A percentile compares a stretch with the other conserved stretches of the same genome.
Conservation (phyloP, 2,113 vertebrate species). For the Prionailurus viverrinus region DNA sequence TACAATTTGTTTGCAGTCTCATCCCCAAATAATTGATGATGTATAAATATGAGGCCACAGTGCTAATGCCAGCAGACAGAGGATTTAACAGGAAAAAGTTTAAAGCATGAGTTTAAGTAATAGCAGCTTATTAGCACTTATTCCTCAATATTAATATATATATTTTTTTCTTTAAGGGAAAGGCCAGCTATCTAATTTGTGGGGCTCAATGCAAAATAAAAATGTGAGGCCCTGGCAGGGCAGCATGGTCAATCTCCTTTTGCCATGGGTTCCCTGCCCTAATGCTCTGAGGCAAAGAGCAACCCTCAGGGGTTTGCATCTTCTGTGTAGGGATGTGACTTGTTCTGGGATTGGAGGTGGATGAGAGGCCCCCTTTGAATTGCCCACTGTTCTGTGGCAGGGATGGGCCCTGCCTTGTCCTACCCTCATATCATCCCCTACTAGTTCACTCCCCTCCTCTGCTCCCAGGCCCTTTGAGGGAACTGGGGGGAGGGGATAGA, state of each 20-base stretch:
- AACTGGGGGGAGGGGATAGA: background rate
- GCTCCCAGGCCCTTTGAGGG: background rate
- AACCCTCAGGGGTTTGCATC: background rate
- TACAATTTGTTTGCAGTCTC: constrained; percentile 57
- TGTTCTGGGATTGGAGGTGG: background rate
- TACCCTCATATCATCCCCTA: accelerated
- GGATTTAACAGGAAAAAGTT: constrained; percentile 42
- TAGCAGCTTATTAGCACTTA: constrained; percentile 40
- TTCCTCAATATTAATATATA: constrained; percentile 37
- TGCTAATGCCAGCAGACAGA: constrained; percentile 51
- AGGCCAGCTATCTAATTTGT: background rate
- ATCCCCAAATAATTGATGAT: constrained; percentile 59
- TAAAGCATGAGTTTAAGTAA: constrained; percentile 41
- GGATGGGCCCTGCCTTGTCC: background rate
- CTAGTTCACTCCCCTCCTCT: background rate
- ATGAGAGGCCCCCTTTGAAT: background rate
- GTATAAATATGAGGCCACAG: background rate
- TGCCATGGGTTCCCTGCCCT: background rate
- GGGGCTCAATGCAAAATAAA: constrained; percentile 4
- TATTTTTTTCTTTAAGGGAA: constrained; percentile 10
- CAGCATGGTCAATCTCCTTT: background rate
- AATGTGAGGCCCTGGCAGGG: background rate
- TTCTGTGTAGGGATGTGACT: background rate
- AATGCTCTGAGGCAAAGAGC: background rate
- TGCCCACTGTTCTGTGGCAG: background rate